phyloP scores from a whole-genome alignment of 2,113 vertebrate species.

The Bostrychus sinensis region DNA sequence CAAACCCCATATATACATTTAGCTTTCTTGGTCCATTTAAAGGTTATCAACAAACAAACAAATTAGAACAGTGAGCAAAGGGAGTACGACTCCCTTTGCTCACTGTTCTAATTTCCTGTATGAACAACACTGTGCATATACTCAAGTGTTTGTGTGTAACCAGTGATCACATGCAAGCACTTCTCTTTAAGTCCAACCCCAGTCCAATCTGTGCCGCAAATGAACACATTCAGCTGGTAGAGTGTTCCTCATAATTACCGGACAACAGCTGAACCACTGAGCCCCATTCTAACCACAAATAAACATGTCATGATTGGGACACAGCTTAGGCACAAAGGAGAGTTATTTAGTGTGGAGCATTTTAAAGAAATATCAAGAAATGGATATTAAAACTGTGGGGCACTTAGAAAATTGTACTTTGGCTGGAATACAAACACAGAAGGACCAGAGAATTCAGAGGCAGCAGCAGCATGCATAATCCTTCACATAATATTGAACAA shows the following conservation, averaged over 20 bases:
- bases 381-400: constrained; percentile 71
- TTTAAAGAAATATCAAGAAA: constrained; percentile 33
- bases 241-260: constrained; percentile 36
- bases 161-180: constrained; percentile 33
- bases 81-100: background rate
- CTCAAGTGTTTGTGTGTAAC: constrained; percentile 16
- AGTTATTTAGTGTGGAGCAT: background rate
- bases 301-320: constrained; percentile 27
- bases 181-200: constrained; percentile 14
- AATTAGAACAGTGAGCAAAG: no score
- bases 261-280: constrained; percentile 29
- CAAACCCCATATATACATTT: no score
- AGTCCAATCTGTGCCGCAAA: constrained; percentile 34
- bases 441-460: constrained; percentile 58
- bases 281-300: constrained; percentile 24
- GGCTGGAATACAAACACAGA: constrained; percentile 68
- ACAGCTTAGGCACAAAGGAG: constrained; percentile 23
- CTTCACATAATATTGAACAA: constrained; percentile 59
- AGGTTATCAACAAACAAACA: background rate
- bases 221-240: constrained; percentile 24
- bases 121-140: constrained; percentile 12
- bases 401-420: constrained; percentile 57
- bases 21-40: background rate
- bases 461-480: constrained; percentile 72
- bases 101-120: background rate